These are phyloP conservation scores for Bufo gargarizans DNA, from an alignment of 2,113 vertebrate species.

Conservation along the genomic window DNA sequence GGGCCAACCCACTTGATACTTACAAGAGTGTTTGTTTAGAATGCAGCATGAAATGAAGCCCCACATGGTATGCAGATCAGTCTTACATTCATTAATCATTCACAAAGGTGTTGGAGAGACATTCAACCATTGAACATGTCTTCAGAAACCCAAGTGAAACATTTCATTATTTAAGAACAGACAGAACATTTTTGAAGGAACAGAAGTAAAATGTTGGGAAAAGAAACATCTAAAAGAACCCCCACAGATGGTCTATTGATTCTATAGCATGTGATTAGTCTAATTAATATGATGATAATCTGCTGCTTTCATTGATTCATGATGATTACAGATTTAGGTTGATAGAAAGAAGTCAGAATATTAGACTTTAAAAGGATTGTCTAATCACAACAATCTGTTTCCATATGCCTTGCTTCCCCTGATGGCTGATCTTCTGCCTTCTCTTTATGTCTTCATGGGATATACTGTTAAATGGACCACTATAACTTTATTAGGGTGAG, in stretches of 20 bases:
- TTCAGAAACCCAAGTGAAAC: constrained; percentile 14
- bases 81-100: constrained; percentile 32
- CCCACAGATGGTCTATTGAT: not conserved
- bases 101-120: constrained; percentile 44
- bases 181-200: not conserved
- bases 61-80: constrained; percentile 51
- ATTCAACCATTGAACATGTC: constrained; percentile 17
- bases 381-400: not conserved
- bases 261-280: not conserved
- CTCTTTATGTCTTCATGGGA: too few species aligned
- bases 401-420: not conserved
- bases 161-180: not conserved
- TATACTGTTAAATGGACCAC: too few species aligned
- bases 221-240: not conserved
- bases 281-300: not conserved
- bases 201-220: not conserved
- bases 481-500: too few species aligned
- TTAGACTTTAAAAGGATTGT: not conserved
- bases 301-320: not conserved
- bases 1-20: constrained; percentile 51
- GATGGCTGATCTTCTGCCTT: too few species aligned
- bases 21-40: constrained; percentile 32
- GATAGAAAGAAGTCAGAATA: not conserved
- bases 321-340: not conserved
- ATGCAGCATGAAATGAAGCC: constrained; percentile 24